A percentile compares a stretch with the other conserved stretches of the same genome.
phyloP scores from a whole-genome alignment of 2,888 invertebrate species.

The Drosophila falleni region DNA sequence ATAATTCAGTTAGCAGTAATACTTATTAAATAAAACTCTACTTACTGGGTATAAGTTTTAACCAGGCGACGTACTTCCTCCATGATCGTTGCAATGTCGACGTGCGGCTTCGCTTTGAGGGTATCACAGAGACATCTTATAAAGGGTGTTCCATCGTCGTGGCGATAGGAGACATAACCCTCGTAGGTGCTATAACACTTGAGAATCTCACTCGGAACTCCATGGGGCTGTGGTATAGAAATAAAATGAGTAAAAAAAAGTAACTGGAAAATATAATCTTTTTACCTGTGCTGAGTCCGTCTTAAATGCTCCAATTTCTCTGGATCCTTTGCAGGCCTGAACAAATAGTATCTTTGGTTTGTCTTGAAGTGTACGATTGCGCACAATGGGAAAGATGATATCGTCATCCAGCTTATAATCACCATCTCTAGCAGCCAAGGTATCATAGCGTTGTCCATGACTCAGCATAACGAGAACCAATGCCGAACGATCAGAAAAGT shows the following conservation, averaged over 20 bases:
- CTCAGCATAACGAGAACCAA: constrained; percentile 82
- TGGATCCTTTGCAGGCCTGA: constrained; percentile 84
- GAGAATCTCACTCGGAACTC: constrained; percentile 81
- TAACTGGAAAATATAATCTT: neutral
- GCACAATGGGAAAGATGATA: constrained; percentile 82
- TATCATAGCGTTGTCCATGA: constrained; percentile 82
- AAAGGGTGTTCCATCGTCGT: constrained; percentile 81
- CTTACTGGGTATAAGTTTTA: constrained; percentile 64
- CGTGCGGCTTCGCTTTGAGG: constrained; percentile 45
- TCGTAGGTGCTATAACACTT: constrained; percentile 85
- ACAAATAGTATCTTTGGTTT: constrained; percentile 84
- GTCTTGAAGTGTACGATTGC: constrained; percentile 76
- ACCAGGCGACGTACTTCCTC: constrained; percentile 66
- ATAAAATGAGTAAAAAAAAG: neutral
- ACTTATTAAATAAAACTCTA: neutral
- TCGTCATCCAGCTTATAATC: constrained; percentile 82
- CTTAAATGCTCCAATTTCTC: constrained; percentile 71
- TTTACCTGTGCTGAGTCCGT: constrained; percentile 72
- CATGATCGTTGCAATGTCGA: constrained; percentile 82
- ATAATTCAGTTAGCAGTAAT: neutral
- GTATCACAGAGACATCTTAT: constrained; percentile 82
- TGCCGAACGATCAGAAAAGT: constrained; percentile 79
- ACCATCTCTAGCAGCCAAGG: constrained; percentile 81
- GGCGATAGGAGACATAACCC: constrained; percentile 84
- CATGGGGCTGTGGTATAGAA: constrained; percentile 54